Percentiles rank a stretch among this genome's conserved stretches.
phyloP scores from a whole-genome alignment of 2,113 vertebrate genomes.

The Alces alces region DNA sequence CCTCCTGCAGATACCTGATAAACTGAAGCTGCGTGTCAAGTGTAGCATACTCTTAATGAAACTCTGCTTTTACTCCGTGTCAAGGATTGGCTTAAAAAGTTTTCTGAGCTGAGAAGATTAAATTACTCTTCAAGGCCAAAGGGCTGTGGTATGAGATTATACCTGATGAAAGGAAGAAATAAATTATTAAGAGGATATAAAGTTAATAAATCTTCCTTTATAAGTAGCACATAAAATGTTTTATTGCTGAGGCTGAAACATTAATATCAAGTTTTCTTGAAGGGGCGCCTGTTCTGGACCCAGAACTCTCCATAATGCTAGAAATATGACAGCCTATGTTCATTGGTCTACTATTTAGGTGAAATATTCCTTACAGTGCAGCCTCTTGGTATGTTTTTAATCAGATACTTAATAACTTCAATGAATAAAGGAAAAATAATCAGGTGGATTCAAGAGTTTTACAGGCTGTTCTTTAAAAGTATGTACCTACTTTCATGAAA shows the following conservation, averaged over 20 bases:
- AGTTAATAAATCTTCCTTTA: constrained; percentile 41
- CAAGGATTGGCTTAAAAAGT: constrained; percentile 5
- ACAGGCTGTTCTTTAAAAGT: neutral
- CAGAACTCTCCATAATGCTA: neutral
- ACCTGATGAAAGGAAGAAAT: constrained; percentile 46
- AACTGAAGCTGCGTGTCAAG: neutral
- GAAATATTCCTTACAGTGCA: neutral
- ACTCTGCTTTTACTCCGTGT: neutral
- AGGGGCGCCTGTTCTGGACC: neutral
- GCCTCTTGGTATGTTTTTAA: neutral
- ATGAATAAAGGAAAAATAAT: neutral
- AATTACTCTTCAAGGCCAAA: constrained; percentile 49
- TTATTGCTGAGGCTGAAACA: constrained; percentile 27
- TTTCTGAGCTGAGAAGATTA: constrained; percentile 54
- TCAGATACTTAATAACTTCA: neutral
- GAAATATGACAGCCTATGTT: neutral
- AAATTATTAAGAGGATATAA: constrained; percentile 46
- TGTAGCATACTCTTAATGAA: neutral
- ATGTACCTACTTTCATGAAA: neutral
- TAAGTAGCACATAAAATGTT: constrained; percentile 26
- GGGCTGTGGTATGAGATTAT: constrained; percentile 13
- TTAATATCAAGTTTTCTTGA: constrained; percentile 25
- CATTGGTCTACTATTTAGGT: neutral
- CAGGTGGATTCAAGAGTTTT: neutral
- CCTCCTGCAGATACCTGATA: neutral